Evolutionary conservation across 2,113 vertebrate genomes (phyloP), one percentile per base, ranked within the genome.

Genomic region (Erythrolamprus reginae): DNA sequence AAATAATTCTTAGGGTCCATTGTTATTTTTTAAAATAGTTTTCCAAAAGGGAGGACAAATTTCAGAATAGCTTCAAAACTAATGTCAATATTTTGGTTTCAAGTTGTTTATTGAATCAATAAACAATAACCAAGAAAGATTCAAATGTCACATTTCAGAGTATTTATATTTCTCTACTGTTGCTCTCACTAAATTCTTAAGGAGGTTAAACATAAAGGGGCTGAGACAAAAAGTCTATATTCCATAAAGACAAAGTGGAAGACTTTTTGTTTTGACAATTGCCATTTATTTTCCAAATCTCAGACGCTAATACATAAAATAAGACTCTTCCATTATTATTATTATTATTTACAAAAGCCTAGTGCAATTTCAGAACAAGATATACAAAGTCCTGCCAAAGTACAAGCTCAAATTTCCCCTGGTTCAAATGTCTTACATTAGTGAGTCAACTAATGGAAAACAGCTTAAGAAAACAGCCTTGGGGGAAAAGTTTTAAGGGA

Each of bases 181-280:
- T 77, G 52, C 83, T 91, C 53, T 61, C 45, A 83, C 12, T 55
- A 84, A 91, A 88, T 38, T 82, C 86, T 88, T 53, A 88, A 51
- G n/a, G 90, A 83, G 53, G 83, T 38, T 58, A 42, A 38, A 28
- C 70, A 52, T 15, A 45, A 58, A 45, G 77, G 65, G 52, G 28
- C 6, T 24, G 10, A 84, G 86, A 83, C 70, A 88, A 42, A 42
- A 88, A 88, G 86, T 86, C 28, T 50, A 13, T 24, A 58, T 91
- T 45, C 52, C 21, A 87, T 83, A 15, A 84, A 90, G 65, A 8
- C 42, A 50, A 88, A 91, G 58, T 53, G 21, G 70, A 86, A 2
- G 33, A 33, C 10, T 91, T 88, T 88, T 51, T 51, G 19, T 33
- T 91, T 91, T 88, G 8, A 42, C 24, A 58, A 83, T 42, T 42